Conservation (phyloP, 2,888 invertebrate species). For the Leptinotarsa rubiginosa region DNA sequence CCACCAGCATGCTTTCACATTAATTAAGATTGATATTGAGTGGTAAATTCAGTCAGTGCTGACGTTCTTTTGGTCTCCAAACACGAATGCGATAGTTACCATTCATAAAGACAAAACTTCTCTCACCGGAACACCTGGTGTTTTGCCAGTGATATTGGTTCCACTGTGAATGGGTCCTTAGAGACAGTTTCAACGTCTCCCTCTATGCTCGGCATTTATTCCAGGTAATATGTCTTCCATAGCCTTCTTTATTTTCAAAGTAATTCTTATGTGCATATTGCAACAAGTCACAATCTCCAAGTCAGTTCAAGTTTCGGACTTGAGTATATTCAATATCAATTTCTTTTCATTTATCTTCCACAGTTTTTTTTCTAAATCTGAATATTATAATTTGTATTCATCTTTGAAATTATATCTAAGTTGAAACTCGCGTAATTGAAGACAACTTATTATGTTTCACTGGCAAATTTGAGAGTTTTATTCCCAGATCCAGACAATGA, state of each 20-base stretch:
- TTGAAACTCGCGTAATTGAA: not conserved
- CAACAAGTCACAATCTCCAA: too few species aligned
- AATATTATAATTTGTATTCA: too few species aligned
- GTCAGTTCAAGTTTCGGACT: too few species aligned
- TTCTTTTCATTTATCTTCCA: too few species aligned
- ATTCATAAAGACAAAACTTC: not conserved
- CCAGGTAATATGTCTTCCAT: not conserved
- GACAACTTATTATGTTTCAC: not conserved
- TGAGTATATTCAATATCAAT: too few species aligned
- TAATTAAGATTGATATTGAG: too few species aligned
- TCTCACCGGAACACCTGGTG: not conserved
- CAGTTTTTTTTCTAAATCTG: too few species aligned
- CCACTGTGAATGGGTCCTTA: not conserved
- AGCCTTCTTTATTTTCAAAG: too few species aligned
- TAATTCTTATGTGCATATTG: too few species aligned
- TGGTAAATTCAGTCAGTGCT: not conserved
- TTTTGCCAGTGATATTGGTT: not conserved
- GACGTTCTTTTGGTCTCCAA: not conserved
- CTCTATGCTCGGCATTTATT: not conserved
- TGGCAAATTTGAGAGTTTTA: not conserved
- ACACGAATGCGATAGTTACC: not conserved
- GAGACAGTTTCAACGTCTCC: not conserved
- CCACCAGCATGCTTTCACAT: too few species aligned
- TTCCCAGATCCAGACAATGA: slow-evolving; percentile 2
- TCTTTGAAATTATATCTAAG: too few species aligned